These are phyloP conservation scores for mouse (Mus musculus) DNA, from an alignment of 2,113 vertebrate genomes.

Conservation along the genomic window DNA sequence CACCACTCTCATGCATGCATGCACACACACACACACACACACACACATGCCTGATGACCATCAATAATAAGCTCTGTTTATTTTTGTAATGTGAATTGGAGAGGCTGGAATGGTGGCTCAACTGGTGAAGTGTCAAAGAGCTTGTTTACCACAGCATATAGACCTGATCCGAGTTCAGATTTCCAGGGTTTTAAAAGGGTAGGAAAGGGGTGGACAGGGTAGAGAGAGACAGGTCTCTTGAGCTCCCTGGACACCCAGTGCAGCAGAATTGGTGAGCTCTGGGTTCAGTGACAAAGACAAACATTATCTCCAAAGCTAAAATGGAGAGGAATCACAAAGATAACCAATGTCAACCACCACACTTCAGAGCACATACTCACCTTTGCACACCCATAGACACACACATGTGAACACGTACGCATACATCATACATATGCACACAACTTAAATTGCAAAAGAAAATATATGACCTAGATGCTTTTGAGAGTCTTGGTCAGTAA, in stretches of 20 bases:
- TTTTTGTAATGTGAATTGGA: neutral
- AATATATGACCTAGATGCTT: slow-evolving; percentile 8
- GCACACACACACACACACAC: neutral
- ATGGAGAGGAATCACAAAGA: neutral
- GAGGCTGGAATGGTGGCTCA: neutral
- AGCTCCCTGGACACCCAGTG: neutral
- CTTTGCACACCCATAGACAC: neutral
- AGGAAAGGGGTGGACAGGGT: neutral
- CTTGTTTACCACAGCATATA: neutral
- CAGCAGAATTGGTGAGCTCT: neutral
- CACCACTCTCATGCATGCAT: neutral
- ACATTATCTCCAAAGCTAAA: neutral
- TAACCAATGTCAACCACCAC: neutral
- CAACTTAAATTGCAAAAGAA: slow-evolving; percentile 11
- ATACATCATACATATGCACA: neutral
- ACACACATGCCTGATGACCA: neutral
- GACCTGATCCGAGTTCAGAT: neutral
- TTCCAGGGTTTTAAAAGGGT: neutral
- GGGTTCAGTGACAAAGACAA: neutral
- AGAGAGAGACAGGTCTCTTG: neutral
- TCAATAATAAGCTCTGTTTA: neutral
- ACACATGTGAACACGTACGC: too few species aligned
- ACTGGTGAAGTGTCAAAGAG: neutral
- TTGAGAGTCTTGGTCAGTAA: neutral
- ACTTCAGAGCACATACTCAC: too few species aligned